Base-by-base conservation (phyloP, 2,797 vertebrate genomes). In the Melanotaenia parkinsoni region DNA sequence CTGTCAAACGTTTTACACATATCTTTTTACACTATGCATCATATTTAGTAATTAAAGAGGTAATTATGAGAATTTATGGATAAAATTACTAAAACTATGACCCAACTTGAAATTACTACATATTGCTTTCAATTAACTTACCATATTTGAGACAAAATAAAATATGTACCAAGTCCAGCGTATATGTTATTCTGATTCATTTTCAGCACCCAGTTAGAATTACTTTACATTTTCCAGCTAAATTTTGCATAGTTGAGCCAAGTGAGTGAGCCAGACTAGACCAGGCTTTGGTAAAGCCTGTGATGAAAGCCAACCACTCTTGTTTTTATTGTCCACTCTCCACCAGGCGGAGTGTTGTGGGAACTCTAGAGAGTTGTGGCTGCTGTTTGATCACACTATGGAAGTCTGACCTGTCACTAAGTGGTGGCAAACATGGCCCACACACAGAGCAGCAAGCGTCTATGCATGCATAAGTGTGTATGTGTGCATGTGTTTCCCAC, bases 341-440 rank as follows among this genome's bases (percentile, higher is more conserved):
- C 88, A 88, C 86, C 88, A 83, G 90, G 86, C 88, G 76, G 90
- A 86, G 88, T 87, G 88, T 90, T 90, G 90, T 90, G 88, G 88
- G 90, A 92, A 91, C 82, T 88, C 88, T 70, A 77, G 86, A 89
- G 88, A 93, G 77, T 88, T 91, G 93, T 91, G 88, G 86, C 90
- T 91, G 88, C 83, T 76, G 94, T 94, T 94, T 95, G 94, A 95
- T 95, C 94, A 93, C 89, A 78, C 86, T 80, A 87, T 90, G 85
- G 85, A 85, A 93, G 90, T 86, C 90, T 92, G 91, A 93, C 91
- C 93, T 93, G 93, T 94, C 93, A 93, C 88, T 93, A 92, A 89
- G 89, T 92, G 90, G 88, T 91, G 91, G 93, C 87, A 90, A 93
- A 93, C 93, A 91, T 30, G 72, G 93, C 87, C 92, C 94, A 94